A percentile compares a stretch with the other conserved stretches of the same genome.
Evolutionary conservation across 2,797 vertebrate species (phyloP).

Genomic region (Falco biarmicus): DNA sequence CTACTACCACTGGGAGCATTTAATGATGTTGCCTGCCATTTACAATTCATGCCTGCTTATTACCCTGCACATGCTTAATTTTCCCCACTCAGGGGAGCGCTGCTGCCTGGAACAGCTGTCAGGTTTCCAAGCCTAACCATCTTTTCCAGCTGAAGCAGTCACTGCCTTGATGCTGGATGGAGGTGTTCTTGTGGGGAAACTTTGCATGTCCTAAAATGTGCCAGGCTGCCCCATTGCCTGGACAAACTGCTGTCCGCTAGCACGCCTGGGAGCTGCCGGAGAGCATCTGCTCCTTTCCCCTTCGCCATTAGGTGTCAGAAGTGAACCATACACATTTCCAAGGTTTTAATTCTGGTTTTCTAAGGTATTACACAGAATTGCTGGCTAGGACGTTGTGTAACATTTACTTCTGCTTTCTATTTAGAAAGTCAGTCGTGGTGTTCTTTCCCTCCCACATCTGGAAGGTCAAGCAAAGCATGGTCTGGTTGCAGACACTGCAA

Average conservation of each 20-base stretch:
- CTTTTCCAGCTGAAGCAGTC: neutral
- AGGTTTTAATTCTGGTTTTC: neutral
- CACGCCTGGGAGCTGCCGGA: neutral
- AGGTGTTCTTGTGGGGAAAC: neutral
- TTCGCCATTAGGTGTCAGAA: neutral
- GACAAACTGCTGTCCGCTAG: neutral
- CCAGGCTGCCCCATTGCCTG: neutral
- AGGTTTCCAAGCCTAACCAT: neutral
- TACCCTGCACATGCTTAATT: neutral
- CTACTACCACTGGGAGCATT: neutral
- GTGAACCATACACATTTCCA: neutral
- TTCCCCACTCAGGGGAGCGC: neutral
- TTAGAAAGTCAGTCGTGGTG: slow-evolving; percentile 54
- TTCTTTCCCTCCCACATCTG: slow-evolving; percentile 61
- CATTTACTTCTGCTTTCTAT: slow-evolving; percentile 13
- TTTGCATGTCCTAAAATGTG: neutral
- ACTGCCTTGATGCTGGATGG: neutral
- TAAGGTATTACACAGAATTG: neutral
- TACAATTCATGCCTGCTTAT: neutral
- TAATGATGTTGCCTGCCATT: neutral
- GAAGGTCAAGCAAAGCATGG: slow-evolving; percentile 61
- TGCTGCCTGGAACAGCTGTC: neutral
- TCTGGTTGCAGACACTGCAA: slow-evolving; percentile 20
- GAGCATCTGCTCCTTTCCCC: neutral
- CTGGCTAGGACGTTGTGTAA: slow-evolving; percentile 25